phyloP scores from a whole-genome alignment of 2,888 invertebrate genomes.

The Ceratothoa steindachneri region DNA sequence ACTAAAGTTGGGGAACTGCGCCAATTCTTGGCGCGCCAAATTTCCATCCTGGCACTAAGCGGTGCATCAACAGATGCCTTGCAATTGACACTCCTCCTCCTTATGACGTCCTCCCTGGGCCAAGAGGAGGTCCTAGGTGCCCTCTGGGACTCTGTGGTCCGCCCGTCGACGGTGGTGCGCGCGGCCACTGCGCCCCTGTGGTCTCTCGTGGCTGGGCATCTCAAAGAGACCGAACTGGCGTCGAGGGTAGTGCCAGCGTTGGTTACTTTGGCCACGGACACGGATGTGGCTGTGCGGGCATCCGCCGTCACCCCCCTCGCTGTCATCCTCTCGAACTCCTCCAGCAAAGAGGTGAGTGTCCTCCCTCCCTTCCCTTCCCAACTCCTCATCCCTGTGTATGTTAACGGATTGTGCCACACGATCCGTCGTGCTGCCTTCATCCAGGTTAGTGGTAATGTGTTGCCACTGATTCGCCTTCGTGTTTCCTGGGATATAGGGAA shows the following conservation, averaged over 20 bases:
- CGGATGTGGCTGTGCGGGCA: slow-evolving; percentile 64
- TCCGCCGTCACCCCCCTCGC: slow-evolving; percentile 64
- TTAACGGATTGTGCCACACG: too few relatives aligned
- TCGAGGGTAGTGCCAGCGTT: slow-evolving; percentile 65
- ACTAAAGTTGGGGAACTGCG: slow-evolving; percentile 20
- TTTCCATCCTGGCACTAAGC: slow-evolving; percentile 52
- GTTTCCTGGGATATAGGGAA: too few relatives aligned
- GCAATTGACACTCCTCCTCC: slow-evolving; percentile 53
- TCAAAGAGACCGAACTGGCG: slow-evolving; percentile 60
- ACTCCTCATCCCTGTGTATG: too few relatives aligned
- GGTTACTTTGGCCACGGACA: slow-evolving; percentile 66
- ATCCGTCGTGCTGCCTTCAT: too few relatives aligned
- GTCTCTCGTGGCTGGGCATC: slow-evolving; percentile 58
- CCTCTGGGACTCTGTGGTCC: slow-evolving; percentile 66
- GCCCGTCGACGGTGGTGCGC: slow-evolving; percentile 62
- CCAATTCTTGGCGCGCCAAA: slow-evolving; percentile 28
- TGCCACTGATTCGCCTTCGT: too few relatives aligned
- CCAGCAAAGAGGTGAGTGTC: slow-evolving; percentile 55
- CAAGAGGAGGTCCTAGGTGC: slow-evolving; percentile 63
- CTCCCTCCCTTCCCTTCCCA: too few relatives aligned
- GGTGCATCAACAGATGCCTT: slow-evolving; percentile 57
- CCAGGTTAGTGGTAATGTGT: too few relatives aligned
- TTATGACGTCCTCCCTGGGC: slow-evolving; percentile 53
- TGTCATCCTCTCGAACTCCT: slow-evolving; percentile 57
- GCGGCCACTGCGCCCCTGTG: slow-evolving; percentile 62